Base-by-base conservation (phyloP, 2,888 invertebrate species). In the Erynnis tages region DNA sequence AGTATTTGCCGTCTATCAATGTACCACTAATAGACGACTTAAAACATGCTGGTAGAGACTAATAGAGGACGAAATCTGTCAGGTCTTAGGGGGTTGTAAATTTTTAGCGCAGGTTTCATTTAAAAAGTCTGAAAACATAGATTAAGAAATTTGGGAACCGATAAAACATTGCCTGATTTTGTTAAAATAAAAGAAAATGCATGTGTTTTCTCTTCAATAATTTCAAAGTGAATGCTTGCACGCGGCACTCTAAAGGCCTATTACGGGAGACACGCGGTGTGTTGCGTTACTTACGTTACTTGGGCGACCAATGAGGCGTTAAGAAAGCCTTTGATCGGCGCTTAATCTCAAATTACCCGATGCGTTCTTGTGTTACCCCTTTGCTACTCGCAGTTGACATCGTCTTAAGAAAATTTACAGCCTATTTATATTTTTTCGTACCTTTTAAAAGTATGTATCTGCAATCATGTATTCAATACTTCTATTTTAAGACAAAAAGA, bases 301-400 rank as follows among this genome's bases (percentile, higher is more conserved):
- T 32, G 32, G 40, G 10, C 38, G 38, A 30, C 40, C 48, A 48
- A 48, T 48, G 48, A 16, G 48, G 30, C 32, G 40, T 48, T 32
- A 48, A 48, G 47, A 48, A 48, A 48, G 47, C 47, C 47, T 48
- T 48, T 48, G 47, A 48, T 38, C 47, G 47, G 38, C 47, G 47
- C 47, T 48, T 48, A 30, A 48, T 50, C 49, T 50, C 49, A 50
- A 50, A 50, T 50, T 50, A 50, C 41, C 41, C 49, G 41, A 29
- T 43, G 35, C 16, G 50, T 34, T 50, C 50, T 43, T 29, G 34
- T 14, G 35, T 50, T 50, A 50, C 29, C 35, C 43, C 21, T 21
- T 35, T 21, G 41, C 32, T 43, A 50, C 50, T 43, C 35, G 50
- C 17, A 14, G 35, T 35, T 43, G 43, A 50, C 34, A 43, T 19